Evolutionary conservation across 1,140 invertebrate species (phyloP).

Genomic region (Magallana ariakensis): DNA sequence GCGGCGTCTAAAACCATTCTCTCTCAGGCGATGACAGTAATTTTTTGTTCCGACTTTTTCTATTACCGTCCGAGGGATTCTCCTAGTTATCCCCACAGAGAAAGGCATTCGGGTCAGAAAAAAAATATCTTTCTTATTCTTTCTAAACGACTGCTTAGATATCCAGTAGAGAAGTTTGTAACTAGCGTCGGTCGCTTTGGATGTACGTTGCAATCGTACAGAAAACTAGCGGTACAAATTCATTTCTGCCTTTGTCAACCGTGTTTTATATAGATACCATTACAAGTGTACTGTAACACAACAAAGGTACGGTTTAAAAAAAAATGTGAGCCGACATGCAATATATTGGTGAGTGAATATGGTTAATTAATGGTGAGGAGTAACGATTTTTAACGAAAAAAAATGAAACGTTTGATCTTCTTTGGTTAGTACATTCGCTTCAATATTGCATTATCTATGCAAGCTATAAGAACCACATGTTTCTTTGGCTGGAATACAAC

Average conservation of each 20-base stretch:
- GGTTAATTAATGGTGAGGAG: background rate
- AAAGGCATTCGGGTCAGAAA: conserved; percentile 3
- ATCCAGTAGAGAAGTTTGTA: too few relatives aligned
- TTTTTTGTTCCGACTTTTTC: background rate
- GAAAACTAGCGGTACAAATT: too few relatives aligned
- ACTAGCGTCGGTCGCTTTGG: too few relatives aligned
- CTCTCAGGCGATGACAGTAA: background rate
- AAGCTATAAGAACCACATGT: conserved; percentile 30
- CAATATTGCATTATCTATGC: conserved; percentile 8
- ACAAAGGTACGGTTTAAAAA: background rate
- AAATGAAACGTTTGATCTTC: background rate
- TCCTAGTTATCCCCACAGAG: background rate
- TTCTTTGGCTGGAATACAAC: conserved; percentile 23
- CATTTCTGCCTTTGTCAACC: too few relatives aligned
- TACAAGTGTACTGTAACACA: too few relatives aligned
- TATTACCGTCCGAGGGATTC: background rate
- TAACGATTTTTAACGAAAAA: background rate
- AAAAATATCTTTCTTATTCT: background rate
- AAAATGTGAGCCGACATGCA: background rate
- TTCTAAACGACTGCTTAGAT: too few relatives aligned
- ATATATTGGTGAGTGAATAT: background rate
- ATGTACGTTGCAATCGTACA: too few relatives aligned
- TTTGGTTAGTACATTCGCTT: conserved; percentile 12
- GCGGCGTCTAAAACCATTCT: background rate
- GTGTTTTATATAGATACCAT: too few relatives aligned